Evolutionary conservation across 2,113 vertebrate genomes (phyloP).

Genomic region (Macroglossus sobrinus): DNA sequence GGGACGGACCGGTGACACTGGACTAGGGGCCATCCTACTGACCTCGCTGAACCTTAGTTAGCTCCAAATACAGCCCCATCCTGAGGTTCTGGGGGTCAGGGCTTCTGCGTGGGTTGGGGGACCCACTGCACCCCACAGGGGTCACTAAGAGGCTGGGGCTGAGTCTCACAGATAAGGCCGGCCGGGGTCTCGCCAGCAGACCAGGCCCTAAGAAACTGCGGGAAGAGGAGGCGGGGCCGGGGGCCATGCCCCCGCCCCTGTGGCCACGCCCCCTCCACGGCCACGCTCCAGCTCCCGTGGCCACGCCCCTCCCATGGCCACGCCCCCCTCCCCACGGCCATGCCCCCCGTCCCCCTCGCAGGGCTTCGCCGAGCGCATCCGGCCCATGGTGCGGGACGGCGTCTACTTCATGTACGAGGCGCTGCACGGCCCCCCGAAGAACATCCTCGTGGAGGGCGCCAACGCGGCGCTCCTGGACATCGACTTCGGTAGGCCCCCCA

Average conservation of each 20-base stretch:
- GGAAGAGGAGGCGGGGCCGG: neutral
- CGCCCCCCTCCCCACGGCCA: too few relatives aligned
- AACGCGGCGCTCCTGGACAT: slow-evolving; percentile 98
- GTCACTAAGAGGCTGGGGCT: neutral
- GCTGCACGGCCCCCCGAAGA: slow-evolving; percentile 93
- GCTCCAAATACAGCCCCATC: neutral
- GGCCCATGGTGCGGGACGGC: slow-evolving; percentile 96
- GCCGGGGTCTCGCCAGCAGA: fast-evolving
- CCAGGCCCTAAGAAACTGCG: neutral
- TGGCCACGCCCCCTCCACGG: too few relatives aligned
- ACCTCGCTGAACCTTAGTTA: neutral
- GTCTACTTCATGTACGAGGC: slow-evolving; percentile 98
- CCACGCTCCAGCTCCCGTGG: too few relatives aligned
- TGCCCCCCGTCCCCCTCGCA: slow-evolving; percentile 62
- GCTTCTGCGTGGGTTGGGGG: too few relatives aligned
- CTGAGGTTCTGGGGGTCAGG: neutral
- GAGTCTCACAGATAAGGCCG: fast-evolving
- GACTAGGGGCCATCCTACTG: neutral
- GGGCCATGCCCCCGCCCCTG: too few relatives aligned
- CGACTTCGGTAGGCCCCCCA: slow-evolving; percentile 89
- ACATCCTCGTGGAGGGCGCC: slow-evolving; percentile 97
- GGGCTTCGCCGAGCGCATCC: slow-evolving; percentile 94
- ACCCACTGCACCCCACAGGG: neutral
- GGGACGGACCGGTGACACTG: too few relatives aligned
- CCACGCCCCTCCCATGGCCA: too few relatives aligned